A percentile compares a stretch with the other conserved stretches of the same genome.
phyloP scores from a whole-genome alignment of 2,113 vertebrate genomes.

The Pholis gunnellus region DNA sequence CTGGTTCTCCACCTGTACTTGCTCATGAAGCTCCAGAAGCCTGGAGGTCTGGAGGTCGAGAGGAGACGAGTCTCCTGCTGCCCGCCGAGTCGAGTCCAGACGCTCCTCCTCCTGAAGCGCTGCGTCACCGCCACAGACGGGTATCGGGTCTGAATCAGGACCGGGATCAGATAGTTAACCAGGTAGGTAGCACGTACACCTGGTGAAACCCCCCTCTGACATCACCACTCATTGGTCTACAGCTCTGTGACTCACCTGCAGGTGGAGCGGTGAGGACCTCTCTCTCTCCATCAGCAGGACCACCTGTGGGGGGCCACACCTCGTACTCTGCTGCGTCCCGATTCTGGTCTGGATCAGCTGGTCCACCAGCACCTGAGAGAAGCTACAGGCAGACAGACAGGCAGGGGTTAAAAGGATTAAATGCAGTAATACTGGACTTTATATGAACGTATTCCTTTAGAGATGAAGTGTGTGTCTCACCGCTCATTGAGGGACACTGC shows the following conservation, averaged over 20 bases:
- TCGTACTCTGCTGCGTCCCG: neutral
- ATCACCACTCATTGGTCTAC: neutral
- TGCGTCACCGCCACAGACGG: neutral
- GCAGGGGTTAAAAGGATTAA: too few species aligned
- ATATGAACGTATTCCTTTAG: too few species aligned
- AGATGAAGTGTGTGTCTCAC: conserved; percentile 80
- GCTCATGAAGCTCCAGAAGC: conserved; percentile 70
- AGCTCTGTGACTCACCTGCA: conserved; percentile 37
- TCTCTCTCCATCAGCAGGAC: neutral
- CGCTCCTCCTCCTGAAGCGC: conserved; percentile 16
- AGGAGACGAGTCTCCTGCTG: fast-evolving
- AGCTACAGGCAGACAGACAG: conserved; percentile 34
- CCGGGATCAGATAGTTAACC: neutral
- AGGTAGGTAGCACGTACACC: neutral
- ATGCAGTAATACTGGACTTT: too few species aligned
- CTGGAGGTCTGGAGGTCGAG: neutral
- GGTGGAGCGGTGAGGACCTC: fast-evolving
- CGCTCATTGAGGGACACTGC: conserved; percentile 92
- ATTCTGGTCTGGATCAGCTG: conserved; percentile 12
- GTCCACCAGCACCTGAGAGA: conserved; percentile 48
- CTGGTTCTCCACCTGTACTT: conserved; percentile 45
- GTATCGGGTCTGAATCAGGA: neutral
- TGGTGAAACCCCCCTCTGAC: neutral
- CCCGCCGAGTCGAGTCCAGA: conserved; percentile 88
- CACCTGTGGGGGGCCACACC: fast-evolving